These are phyloP conservation scores for Camponotus pennsylvanicus DNA, from an alignment of 1,140 invertebrate species.

Conservation along the genomic window DNA sequence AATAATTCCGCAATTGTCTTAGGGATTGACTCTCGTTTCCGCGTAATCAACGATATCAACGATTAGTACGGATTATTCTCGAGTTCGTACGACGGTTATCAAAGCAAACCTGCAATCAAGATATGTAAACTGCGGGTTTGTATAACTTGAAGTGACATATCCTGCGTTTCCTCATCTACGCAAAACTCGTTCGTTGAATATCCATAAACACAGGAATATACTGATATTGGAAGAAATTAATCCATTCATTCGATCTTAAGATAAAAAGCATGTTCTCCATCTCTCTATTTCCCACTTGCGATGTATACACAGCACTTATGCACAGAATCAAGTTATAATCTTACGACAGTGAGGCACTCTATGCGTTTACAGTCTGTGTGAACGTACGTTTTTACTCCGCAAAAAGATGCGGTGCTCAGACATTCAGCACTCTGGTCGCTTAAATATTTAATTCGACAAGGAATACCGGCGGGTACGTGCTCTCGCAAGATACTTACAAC, in stretches of 20 bases:
- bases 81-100: neutral
- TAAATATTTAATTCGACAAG: conserved; percentile 69
- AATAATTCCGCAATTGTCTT: conserved; percentile 14
- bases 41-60: conserved; percentile 8
- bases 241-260: neutral
- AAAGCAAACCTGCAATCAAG: conserved; percentile 11
- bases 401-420: conserved; percentile 61
- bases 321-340: conserved; percentile 32
- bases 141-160: neutral
- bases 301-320: neutral
- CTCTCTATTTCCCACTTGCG: neutral
- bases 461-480: conserved; percentile 12
- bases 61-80: neutral
- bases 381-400: conserved; percentile 28
- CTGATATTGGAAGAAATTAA: neutral
- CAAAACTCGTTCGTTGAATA: conserved; percentile 12
- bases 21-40: neutral
- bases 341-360: neutral
- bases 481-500: conserved; percentile 39
- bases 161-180: neutral
- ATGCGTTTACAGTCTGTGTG: conserved; percentile 24
- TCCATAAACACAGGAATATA: neutral
- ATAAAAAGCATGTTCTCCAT: neutral
- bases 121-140: neutral
- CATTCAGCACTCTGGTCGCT: conserved; percentile 60